These are phyloP conservation scores for Halictus ligatus DNA, from an alignment of 2,888 invertebrate genomes.

Conservation along the genomic window DNA sequence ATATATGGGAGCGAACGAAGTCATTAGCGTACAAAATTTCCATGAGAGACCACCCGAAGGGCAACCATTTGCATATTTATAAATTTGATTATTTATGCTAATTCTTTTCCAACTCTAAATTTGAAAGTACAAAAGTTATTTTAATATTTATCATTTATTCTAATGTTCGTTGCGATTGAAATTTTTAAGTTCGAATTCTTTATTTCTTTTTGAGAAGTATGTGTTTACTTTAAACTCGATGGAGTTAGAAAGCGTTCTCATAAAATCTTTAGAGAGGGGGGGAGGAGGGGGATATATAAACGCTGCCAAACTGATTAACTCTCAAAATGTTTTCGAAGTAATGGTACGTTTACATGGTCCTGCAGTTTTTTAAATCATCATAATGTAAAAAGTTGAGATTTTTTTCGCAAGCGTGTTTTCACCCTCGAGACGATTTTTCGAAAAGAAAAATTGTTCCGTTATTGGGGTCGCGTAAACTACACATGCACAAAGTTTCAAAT, in stretches of 20 bases:
- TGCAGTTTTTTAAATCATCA: neutral
- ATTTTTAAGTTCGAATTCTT: neutral
- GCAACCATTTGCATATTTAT: constrained; percentile 21
- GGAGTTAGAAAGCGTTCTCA: neutral
- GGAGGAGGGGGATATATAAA: too few species aligned
- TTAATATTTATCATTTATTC: constrained; percentile 1
- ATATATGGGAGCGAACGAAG: constrained; percentile 18
- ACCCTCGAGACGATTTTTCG: neutral
- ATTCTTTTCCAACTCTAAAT: neutral
- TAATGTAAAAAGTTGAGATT: neutral
- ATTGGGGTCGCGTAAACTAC: neutral
- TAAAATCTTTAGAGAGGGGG: too few species aligned
- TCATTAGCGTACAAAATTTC: constrained; percentile 15
- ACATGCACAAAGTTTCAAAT: neutral
- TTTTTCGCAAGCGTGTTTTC: too few species aligned
- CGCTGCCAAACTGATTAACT: too few species aligned
- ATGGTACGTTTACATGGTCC: too few species aligned
- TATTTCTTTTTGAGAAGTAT: neutral
- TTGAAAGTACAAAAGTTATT: neutral
- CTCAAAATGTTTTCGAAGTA: too few species aligned
- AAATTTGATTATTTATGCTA: constrained; percentile 21
- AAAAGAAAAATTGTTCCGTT: neutral
- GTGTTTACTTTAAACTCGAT: neutral
- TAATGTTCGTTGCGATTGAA: neutral
- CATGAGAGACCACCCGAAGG: constrained; percentile 3